These are phyloP conservation scores for Xerus rutilus DNA, from an alignment of 2,797 vertebrate species.

Conservation along the genomic window DNA sequence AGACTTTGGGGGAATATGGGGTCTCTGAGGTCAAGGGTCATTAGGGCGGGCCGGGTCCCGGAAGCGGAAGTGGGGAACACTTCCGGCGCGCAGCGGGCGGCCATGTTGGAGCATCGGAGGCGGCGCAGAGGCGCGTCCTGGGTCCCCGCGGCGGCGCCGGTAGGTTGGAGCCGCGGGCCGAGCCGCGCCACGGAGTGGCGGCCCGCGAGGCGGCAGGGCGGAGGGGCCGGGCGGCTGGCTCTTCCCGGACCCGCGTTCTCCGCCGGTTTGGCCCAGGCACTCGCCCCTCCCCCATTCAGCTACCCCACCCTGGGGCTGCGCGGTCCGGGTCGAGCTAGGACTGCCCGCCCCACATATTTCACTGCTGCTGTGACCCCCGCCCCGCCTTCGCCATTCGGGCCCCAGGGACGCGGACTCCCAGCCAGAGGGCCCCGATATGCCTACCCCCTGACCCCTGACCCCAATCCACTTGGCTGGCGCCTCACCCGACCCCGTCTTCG, in stretches of 20 bases:
- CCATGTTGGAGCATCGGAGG: conserved; percentile 89
- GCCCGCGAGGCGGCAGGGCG: conserved; percentile 62
- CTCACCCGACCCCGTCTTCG: background rate
- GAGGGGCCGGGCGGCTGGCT: conserved; percentile 53
- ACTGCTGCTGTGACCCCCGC: background rate
- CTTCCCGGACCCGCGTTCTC: conserved; percentile 56
- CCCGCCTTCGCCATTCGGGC: background rate
- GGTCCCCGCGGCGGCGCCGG: conserved; percentile 86
- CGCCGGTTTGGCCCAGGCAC: background rate
- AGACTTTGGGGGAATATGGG: background rate
- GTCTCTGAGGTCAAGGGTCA: conserved; percentile 70
- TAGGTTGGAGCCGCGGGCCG: conserved; percentile 85
- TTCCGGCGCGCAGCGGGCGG: conserved; percentile 88
- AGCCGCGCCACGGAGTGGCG: conserved; percentile 73
- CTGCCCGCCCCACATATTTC: background rate
- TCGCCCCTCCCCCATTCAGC: conserved; percentile 23
- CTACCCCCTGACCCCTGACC: background rate
- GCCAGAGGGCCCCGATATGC: background rate
- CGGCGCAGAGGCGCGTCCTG: conserved; percentile 84
- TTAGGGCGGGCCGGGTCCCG: conserved; percentile 60
- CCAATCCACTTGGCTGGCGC: background rate
- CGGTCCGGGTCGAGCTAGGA: background rate
- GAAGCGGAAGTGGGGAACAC: conserved; percentile 84
- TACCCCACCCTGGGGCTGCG: conserved; percentile 70
- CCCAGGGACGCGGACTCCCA: background rate